Evolutionary conservation across 2,888 invertebrate genomes (phyloP), one percentile per base, ranked within the genome.

Genomic region (Melanostoma scalare): DNA sequence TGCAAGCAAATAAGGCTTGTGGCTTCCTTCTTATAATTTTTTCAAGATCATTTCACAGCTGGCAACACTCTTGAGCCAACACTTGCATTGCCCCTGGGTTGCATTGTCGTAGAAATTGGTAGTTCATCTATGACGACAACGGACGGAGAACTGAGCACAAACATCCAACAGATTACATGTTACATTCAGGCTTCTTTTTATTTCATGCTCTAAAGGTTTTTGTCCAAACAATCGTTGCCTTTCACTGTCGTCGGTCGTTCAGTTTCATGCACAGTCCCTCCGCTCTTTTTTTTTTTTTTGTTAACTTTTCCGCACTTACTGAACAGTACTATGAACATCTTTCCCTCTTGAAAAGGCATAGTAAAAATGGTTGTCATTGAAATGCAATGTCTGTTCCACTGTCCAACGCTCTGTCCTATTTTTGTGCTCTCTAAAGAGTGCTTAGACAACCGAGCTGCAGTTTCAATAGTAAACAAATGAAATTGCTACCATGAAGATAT

Each of bases 301-400:
- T 35, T 36, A 9, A 20, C 38, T 6, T n/a, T 40, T 40, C 36
- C 31, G 30, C 20, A 40, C 48, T 30, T 8, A 56, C 63, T 50
- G 63, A 4, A 30, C 48, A 10, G 38, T 38, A 10, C 44, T 48
- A 50, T 31, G 9, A 20, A 61, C 46, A 20, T 61, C 61, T 9
- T 10, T 63, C 48, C 46, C 36, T 46, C 36, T 58, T 58, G 40
- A 44, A 69, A 77, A 73, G 61, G 10, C 48, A 53, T 50, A 68
- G 35, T 63, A 69, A 82, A 53, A 77, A 82, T 82, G 63, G 56
- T 48, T 42, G 53, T 63, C 58, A 71, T 82, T 82, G 58, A 69
- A 33, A 76, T 52, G 61, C 68, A 60, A 77, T 56, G 72, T 76
- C 71, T 71, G 55, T 67, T 8, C 48, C 67, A 46, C 46, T 36